A percentile compares a stretch with the other conserved stretches of the same genome.
Evolutionary conservation across 2,113 vertebrate species (phyloP).

Genomic region (Gymnogyps californianus): DNA sequence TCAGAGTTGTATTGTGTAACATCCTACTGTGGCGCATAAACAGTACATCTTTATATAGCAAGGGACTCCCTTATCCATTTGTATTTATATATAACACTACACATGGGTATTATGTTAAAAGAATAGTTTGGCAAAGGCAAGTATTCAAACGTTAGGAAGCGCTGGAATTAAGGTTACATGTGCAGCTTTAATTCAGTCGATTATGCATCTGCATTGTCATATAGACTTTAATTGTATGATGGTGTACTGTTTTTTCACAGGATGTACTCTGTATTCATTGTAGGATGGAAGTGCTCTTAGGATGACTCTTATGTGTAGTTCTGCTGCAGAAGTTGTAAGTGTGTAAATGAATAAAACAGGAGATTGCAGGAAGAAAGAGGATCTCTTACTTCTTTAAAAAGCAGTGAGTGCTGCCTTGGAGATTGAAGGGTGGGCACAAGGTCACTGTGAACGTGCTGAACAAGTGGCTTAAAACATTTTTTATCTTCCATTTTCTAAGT

Average conservation of each 20-base stretch:
- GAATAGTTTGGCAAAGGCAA: constrained; percentile 16
- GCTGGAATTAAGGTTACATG: neutral
- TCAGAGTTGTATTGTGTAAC: constrained; percentile 19
- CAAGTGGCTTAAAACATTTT: neutral
- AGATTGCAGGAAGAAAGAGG: neutral
- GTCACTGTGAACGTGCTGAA: neutral
- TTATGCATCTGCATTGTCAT: neutral
- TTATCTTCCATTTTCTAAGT: neutral
- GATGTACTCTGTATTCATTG: neutral
- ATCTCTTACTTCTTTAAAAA: neutral
- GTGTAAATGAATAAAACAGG: constrained; percentile 15
- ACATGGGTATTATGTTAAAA: neutral
- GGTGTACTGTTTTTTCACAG: neutral
- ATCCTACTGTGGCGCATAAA: constrained; percentile 39
- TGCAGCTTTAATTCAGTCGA: neutral
- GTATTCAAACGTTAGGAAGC: neutral
- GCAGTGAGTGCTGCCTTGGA: neutral
- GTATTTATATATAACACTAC: neutral
- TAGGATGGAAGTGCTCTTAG: constrained; percentile 7
- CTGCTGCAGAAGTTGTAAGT: constrained; percentile 22
- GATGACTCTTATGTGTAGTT: constrained; percentile 9
- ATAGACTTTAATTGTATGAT: neutral
- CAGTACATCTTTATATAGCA: constrained; percentile 36
- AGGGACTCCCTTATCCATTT: neutral
- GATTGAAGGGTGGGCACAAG: neutral